These are phyloP conservation scores for Rhinichthys klamathensis DNA, from an alignment of 2,113 vertebrate species.

Conservation along the genomic window DNA sequence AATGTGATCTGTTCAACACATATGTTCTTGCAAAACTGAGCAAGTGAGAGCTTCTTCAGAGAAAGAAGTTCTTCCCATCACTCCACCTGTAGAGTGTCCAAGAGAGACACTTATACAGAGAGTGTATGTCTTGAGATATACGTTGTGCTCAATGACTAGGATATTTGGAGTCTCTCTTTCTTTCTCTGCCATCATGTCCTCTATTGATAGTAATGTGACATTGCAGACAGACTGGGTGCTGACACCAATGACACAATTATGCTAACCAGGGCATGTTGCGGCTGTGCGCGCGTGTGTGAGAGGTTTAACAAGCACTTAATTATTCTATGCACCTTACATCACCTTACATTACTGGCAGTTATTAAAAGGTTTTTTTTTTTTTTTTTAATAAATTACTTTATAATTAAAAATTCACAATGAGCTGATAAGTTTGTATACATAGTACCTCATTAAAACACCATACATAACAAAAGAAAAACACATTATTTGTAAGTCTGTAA, in stretches of 20 bases:
- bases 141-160: background rate
- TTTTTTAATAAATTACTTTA: too few relatives aligned
- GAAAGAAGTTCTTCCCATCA: background rate
- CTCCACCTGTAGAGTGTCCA: background rate
- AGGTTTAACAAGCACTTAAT: too few relatives aligned
- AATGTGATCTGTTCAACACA: background rate
- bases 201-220: slow-evolving; percentile 13
- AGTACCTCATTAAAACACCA: too few relatives aligned
- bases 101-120: background rate
- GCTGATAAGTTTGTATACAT: too few relatives aligned
- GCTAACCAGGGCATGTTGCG: slow-evolving; percentile 5
- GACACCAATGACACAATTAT: slow-evolving; percentile 34
- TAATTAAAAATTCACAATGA: too few relatives aligned
- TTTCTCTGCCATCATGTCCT: slow-evolving; percentile 8
- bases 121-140: background rate
- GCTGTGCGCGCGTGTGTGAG: background rate
- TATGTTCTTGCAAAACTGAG: slow-evolving; percentile 7
- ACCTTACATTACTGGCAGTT: too few relatives aligned
- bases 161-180: slow-evolving; percentile 6
- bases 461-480: too few relatives aligned
- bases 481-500: too few relatives aligned
- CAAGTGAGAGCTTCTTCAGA: background rate
- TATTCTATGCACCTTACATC: too few relatives aligned
- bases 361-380: too few relatives aligned
- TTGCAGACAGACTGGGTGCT: slow-evolving; percentile 9